phyloP scores from a whole-genome alignment of 2,888 invertebrate genomes.

The Agrypnus murinus region DNA sequence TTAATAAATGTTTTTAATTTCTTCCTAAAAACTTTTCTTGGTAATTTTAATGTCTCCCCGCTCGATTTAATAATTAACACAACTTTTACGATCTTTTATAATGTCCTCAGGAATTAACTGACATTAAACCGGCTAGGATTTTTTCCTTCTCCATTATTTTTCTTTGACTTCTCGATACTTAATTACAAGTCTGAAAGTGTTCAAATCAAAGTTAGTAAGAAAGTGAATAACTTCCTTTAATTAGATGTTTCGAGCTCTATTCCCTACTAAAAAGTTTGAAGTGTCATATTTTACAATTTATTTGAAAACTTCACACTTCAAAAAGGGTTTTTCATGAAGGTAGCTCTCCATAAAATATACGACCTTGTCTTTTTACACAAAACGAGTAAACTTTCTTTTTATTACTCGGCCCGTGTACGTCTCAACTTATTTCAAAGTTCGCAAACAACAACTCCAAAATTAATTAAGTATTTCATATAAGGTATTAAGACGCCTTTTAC shows the following conservation, averaged over 20 bases:
- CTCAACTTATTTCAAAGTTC: constrained; percentile 44
- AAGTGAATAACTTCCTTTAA: constrained; percentile 31
- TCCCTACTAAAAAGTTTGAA: constrained; percentile 34
- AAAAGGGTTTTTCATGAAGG: constrained; percentile 36
- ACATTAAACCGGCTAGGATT: no score
- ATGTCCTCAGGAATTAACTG: background rate
- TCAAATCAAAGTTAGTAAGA: constrained; percentile 30
- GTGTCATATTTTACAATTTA: constrained; percentile 44
- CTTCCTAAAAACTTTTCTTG: background rate
- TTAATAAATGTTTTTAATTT: constrained; percentile 3
- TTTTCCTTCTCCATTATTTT: no score
- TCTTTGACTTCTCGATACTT: constrained; percentile 6
- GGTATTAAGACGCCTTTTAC: constrained; percentile 24
- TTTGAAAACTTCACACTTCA: constrained; percentile 38
- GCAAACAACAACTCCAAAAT: constrained; percentile 51
- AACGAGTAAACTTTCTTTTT: constrained; percentile 48
- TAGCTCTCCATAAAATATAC: constrained; percentile 39
- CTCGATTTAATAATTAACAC: constrained; percentile 21
- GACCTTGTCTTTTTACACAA: constrained; percentile 41
- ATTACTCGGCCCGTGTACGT: constrained; percentile 32
- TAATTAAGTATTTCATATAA: constrained; percentile 51
- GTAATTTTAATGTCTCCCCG: constrained; percentile 2
- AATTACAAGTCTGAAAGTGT: constrained; percentile 8
- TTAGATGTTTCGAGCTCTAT: constrained; percentile 32
- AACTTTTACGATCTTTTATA: constrained; percentile 9